Base-by-base conservation (phyloP, 2,113 vertebrate genomes). In the Prietella phreatophila region DNA sequence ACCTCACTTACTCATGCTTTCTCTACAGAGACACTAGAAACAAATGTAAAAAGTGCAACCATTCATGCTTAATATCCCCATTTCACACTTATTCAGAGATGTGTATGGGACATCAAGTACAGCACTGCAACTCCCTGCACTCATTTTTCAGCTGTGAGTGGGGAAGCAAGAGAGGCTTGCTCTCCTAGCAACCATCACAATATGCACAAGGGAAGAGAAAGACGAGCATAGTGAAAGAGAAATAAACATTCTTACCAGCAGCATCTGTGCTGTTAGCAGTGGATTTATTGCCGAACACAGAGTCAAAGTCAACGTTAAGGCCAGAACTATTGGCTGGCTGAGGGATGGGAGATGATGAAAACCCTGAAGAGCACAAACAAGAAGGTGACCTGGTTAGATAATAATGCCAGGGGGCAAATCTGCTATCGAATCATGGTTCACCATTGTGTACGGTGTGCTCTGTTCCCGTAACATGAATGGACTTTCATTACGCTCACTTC, bases 251-350 rank as follows among this genome's bases (percentile, higher is more conserved):
- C 95, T 94, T 96, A 98, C 98, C 97, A 87, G 96, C 92, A 90
- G 96, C 93, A 93, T 99, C 97, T 93, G 97, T 88, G 92, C 94
- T 97, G 90, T 96, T 95, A 87, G 89, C 91, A 90, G 93, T 82
- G 27, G 96, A 95, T 93, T 97, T 98, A 94, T 97, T 98, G 94
- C 98, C 97, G 93, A 99, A 99, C 83, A 99, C 97, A 2, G 97
- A 98, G 91, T 99, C 98, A 93, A 99, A 99, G 95, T 99, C 96
- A 82, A 98, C 97, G 86, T 97, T 97, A 96, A 99, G 97, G 95
- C 97, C 95, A 92, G 93, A 88, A 87, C 96, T 94, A 88, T 96
- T 95, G 91, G 97, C 97, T 82, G 96, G 93, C 63, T 97, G 97
- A 91, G 96, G 93, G 89, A 96, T 95, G 79, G 96, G 95, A 92